Evolutionary conservation across 2,888 invertebrate genomes (phyloP).

Genomic region (Iphiclides podalirius): DNA sequence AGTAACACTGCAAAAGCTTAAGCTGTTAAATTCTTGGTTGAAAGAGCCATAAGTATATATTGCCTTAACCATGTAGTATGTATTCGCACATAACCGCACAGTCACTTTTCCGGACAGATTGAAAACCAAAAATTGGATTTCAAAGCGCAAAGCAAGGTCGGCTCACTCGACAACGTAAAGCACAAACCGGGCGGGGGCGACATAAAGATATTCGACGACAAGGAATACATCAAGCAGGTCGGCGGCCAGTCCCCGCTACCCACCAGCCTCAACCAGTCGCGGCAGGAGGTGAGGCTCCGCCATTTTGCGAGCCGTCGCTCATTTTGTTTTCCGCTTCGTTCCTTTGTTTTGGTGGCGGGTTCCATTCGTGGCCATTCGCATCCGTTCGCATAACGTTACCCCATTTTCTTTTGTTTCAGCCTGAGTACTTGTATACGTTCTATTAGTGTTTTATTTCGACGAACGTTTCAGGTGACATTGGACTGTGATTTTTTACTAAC

Average conservation of each 20-base stretch:
- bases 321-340: slow-evolving; percentile 23
- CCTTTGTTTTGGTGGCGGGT: slow-evolving; percentile 52
- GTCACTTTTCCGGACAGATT: slow-evolving; percentile 83
- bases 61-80: slow-evolving; percentile 28
- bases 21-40: too few species aligned
- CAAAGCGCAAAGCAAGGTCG: slow-evolving; percentile 95
- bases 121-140: slow-evolving; percentile 94
- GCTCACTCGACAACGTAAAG: slow-evolving; percentile 94
- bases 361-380: slow-evolving; percentile 20
- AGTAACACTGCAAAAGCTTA: too few species aligned
- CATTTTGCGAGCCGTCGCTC: too few species aligned
- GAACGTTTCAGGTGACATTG: slow-evolving; percentile 24
- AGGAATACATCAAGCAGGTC: slow-evolving; percentile 92
- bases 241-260: slow-evolving; percentile 66
- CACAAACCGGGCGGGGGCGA: slow-evolving; percentile 96
- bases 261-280: slow-evolving; percentile 58
- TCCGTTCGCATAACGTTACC: slow-evolving; percentile 23
- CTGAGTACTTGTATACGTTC: slow-evolving; percentile 74
- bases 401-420: slow-evolving; percentile 73
- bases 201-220: slow-evolving; percentile 96
- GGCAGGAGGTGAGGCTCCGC: slow-evolving; percentile 73
- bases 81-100: slow-evolving; percentile 52
- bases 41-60: slow-evolving; percentile 23
- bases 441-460: slow-evolving; percentile 47
- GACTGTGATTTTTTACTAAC: slow-evolving; percentile 33